Evolutionary conservation across 2,113 vertebrate species (phyloP), one percentile per base, ranked within the genome.

Genomic region (Stigmatopora argus): DNA sequence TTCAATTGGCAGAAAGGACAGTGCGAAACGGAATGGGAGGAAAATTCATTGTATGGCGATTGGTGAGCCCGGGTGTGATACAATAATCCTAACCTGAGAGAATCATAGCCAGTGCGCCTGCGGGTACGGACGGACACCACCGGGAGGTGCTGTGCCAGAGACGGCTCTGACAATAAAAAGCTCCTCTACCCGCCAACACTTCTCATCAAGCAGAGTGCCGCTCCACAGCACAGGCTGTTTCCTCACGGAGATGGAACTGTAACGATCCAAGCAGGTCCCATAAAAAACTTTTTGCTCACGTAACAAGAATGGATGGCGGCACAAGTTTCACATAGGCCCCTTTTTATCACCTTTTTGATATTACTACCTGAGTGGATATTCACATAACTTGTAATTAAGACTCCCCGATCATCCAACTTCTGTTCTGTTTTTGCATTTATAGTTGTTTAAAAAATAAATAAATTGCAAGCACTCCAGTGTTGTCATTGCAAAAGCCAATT

Each of bases 301-400:
- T 77, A 77, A 85, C 81, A 71, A 71, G 75, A 80, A 78, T 57
- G 60, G 76, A 79, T 53, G 59, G 56, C 62, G 35, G 78, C 75
- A n/a, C 68, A 80, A 80, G 67, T 85, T 87, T 87, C 81, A 85
- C 79, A 85, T 65, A 7, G 73, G 49, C 70, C 79, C 65, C 69
- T 74, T 83, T 41, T 81, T 77, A 79, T 75, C 68, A 55, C 71
- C 64, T 67, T 77, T 73, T 60, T 74, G 67, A 77, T 72, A 78
- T 79, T 67, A 66, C 70, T 66, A 79, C 77, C 67, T 71, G 31
- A 73, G 78, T 72, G 46, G 34, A 66, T 73, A 72, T 64, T 62
- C 63, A 41, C 70, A 78, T 69, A 89, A 86, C 88, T 84, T 79
- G 86, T 83, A 87, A 91, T 90, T 88, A 90, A 86, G 83, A 87